Evolutionary conservation across 2,113 vertebrate species (phyloP).

Genomic region (Gymnobelideus leadbeateri): DNA sequence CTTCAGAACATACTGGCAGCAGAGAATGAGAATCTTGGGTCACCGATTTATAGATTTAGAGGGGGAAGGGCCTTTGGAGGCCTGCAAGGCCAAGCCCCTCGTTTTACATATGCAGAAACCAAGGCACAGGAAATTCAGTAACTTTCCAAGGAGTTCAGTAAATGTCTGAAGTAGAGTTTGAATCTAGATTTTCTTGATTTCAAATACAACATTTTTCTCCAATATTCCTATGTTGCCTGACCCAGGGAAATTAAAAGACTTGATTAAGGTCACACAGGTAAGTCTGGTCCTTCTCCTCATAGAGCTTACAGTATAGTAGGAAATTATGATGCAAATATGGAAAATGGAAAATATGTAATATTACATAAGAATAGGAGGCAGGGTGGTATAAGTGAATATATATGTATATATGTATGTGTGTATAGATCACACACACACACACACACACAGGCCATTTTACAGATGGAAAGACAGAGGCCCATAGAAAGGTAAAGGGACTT

Average conservation of each 20-base stretch:
- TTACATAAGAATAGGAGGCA: neutral
- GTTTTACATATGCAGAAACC: neutral
- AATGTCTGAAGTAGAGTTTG: neutral
- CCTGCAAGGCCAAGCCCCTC: neutral
- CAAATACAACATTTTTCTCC: neutral
- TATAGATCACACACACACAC: too few relatives aligned
- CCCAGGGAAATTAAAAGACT: neutral
- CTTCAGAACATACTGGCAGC: neutral
- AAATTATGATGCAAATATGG: neutral
- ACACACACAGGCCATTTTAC: neutral
- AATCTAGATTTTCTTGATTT: neutral
- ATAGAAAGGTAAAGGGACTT: neutral
- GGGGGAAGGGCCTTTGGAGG: neutral
- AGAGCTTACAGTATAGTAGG: neutral
- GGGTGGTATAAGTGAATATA: neutral
- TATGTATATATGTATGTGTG: too few relatives aligned
- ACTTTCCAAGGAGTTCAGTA: neutral
- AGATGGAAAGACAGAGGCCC: neutral
- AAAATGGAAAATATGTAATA: neutral
- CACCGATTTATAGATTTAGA: neutral
- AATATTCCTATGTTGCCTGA: neutral
- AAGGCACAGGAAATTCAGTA: neutral
- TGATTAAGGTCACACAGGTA: neutral
- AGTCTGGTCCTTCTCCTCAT: neutral
- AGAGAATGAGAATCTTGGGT: neutral